These are phyloP conservation scores for Chrysomallon squamiferum DNA, from an alignment of 1,140 invertebrate genomes.

Conservation along the genomic window DNA sequence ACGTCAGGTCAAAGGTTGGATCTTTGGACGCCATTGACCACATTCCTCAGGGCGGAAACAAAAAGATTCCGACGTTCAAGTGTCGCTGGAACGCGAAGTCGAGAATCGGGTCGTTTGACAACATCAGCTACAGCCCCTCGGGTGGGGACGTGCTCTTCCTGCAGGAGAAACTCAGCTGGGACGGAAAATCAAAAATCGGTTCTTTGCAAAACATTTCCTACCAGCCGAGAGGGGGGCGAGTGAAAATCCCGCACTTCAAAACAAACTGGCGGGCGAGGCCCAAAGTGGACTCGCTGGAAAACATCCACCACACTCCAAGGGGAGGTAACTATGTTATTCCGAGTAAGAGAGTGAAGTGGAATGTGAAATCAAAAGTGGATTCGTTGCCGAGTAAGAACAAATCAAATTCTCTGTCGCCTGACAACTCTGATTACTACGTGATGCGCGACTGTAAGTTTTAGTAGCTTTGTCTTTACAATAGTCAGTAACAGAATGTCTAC, in stretches of 20 bases:
- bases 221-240: slow-evolving; percentile 42
- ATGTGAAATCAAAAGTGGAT: slow-evolving; percentile 46
- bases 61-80: slow-evolving; percentile 58
- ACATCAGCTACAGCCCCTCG: slow-evolving; percentile 43
- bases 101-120: slow-evolving; percentile 50
- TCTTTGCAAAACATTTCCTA: slow-evolving; percentile 51
- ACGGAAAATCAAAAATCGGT: slow-evolving; percentile 43
- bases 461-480: no score
- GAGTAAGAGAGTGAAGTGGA: slow-evolving; percentile 43
- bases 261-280: slow-evolving; percentile 33
- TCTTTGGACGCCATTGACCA: slow-evolving; percentile 51
- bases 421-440: no score
- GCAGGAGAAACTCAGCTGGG: slow-evolving; percentile 43
- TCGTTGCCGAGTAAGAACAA: not conserved
- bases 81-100: slow-evolving; percentile 34
- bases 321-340: slow-evolving; percentile 49
- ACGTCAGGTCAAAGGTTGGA: slow-evolving; percentile 44
- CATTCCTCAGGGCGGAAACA: slow-evolving; percentile 43
- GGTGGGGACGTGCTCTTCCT: slow-evolving; percentile 51
- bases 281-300: slow-evolving; percentile 49
- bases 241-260: slow-evolving; percentile 31
- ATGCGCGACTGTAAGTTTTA: no score
- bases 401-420: no score
- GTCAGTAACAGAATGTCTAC: no score
- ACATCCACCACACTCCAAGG: slow-evolving; percentile 42